A percentile compares a stretch with the other conserved stretches of the same genome.
These are phyloP conservation scores for Rhingia campestris DNA, from an alignment of 2,888 invertebrate genomes.

Conservation along the genomic window DNA sequence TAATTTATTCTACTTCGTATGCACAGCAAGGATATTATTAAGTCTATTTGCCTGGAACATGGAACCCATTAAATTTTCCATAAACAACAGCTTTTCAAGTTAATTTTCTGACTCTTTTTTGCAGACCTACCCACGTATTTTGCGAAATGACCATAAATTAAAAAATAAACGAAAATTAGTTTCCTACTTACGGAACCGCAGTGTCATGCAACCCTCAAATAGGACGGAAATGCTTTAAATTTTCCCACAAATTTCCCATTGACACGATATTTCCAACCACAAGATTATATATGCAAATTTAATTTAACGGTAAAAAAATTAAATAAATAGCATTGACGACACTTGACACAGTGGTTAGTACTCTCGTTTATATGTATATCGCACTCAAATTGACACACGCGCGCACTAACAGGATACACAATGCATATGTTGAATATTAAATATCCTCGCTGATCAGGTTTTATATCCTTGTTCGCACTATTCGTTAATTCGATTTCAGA, in stretches of 20 bases:
- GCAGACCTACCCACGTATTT: too few relatives aligned
- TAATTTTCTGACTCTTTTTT: too few relatives aligned
- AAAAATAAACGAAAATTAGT: slow-evolving; percentile 16
- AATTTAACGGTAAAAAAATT: slow-evolving; percentile 8
- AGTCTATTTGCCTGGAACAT: too few relatives aligned
- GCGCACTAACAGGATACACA: slow-evolving; percentile 15
- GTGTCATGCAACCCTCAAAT: background rate
- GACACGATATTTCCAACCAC: slow-evolving; percentile 14
- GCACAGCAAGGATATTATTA: too few relatives aligned
- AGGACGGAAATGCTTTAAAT: slow-evolving; percentile 41
- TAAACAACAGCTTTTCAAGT: too few relatives aligned
- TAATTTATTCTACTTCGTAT: too few relatives aligned
- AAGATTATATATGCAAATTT: slow-evolving; percentile 7
- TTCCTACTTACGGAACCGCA: slow-evolving; percentile 30
- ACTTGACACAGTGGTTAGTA: background rate
- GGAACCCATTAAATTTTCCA: too few relatives aligned
- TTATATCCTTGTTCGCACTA: slow-evolving; percentile 8
- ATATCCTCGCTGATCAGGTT: background rate
- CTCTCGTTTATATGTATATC: background rate
- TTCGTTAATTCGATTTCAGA: slow-evolving; percentile 8
- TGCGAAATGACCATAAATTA: too few relatives aligned
- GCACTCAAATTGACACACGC: slow-evolving; percentile 8
- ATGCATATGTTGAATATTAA: slow-evolving; percentile 41
- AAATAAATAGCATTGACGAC: background rate
- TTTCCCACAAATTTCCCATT: slow-evolving; percentile 6